These are phyloP conservation scores for Diplogasteroides magnus DNA, from an alignment of 1,140 invertebrate species.

Conservation along the genomic window DNA sequence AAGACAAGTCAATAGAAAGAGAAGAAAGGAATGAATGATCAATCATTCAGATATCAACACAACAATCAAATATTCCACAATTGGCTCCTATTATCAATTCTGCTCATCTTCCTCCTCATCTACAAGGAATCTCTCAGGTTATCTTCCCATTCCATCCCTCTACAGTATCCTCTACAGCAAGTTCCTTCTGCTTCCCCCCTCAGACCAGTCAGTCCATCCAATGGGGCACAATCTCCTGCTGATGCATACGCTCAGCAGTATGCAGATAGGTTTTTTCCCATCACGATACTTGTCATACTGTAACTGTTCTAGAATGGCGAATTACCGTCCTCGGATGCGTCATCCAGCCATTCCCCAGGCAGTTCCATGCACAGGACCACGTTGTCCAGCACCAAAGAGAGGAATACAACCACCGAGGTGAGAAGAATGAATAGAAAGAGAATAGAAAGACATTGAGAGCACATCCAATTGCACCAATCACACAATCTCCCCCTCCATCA, in stretches of 20 bases:
- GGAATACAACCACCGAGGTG: background rate
- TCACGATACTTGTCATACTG: background rate
- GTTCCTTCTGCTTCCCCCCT: constrained; percentile 1
- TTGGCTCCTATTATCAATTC: background rate
- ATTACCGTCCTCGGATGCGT: constrained; percentile 22
- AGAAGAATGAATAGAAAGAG: no score
- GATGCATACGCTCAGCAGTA: constrained; percentile 25
- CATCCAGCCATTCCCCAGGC: constrained; percentile 32
- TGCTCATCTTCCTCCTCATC: background rate
- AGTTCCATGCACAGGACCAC: constrained; percentile 30
- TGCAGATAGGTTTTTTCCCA: constrained; percentile 18
- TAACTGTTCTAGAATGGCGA: constrained; percentile 5
- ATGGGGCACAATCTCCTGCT: constrained; percentile 9
- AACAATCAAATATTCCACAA: no score
- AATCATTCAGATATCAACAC: no score
- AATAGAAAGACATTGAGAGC: background rate
- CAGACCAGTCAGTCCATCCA: background rate
- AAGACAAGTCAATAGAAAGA: no score
- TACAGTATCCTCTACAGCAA: constrained; percentile 11
- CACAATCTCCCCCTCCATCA: background rate
- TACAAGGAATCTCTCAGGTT: no score
- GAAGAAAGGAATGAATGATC: no score
- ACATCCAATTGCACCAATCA: background rate
- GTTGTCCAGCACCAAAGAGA: background rate
- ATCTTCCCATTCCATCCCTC: no score